A percentile compares a stretch with the other conserved stretches of the same genome.
Evolutionary conservation across 2,113 vertebrate species (phyloP).

Genomic region (Pampusana beccarii): DNA sequence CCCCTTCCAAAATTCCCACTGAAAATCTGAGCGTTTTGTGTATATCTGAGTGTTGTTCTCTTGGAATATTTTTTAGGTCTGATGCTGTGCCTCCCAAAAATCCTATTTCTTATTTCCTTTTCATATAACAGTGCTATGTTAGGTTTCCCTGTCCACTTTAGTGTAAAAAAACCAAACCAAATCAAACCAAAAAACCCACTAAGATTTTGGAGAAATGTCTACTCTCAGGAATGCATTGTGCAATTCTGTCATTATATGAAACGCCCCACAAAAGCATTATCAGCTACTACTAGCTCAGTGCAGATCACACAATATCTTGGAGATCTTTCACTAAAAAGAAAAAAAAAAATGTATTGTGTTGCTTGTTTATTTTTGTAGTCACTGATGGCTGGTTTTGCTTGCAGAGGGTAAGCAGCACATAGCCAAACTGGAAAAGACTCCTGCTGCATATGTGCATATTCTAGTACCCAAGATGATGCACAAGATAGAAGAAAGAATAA

Average conservation of each 20-base stretch:
- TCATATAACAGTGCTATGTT: background rate
- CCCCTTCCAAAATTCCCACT: background rate
- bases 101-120: background rate
- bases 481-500: background rate
- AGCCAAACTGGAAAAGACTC: background rate
- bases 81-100: background rate
- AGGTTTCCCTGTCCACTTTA: rapidly evolving
- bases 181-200: background rate
- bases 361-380: background rate
- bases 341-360: too few relatives aligned
- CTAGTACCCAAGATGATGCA: background rate
- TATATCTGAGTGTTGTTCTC: background rate
- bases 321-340: background rate
- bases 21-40: background rate
- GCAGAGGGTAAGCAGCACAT: background rate
- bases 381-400: background rate
- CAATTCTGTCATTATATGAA: background rate
- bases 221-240: rapidly evolving
- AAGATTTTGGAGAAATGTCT: background rate
- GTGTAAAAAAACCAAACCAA: background rate
- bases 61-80: background rate
- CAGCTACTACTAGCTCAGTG: background rate
- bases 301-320: background rate
- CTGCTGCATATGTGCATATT: background rate
- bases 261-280: background rate